Evolutionary conservation across 2,797 vertebrate species (phyloP).

Genomic region (Chelon labrosus): DNA sequence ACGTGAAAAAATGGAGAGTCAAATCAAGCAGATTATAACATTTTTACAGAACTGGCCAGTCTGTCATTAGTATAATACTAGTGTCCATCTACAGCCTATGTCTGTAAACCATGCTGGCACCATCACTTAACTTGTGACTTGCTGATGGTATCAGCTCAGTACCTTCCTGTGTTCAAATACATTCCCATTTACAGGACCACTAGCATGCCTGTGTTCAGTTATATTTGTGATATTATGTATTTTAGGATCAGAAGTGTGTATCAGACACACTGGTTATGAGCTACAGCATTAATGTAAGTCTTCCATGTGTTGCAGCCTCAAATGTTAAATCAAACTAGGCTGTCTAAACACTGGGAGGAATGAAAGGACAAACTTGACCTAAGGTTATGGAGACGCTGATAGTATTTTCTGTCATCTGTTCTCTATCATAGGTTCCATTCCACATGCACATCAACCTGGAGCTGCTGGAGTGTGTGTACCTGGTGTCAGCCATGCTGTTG

Average conservation of each 20-base stretch:
- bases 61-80: no score
- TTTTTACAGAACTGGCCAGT: no score
- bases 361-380: neutral
- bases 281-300: no score
- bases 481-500: conserved; percentile 94
- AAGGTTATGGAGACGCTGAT: neutral
- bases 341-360: neutral
- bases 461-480: conserved; percentile 93
- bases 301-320: neutral
- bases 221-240: neutral
- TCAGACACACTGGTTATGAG: neutral
- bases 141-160: no score
- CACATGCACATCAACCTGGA: conserved; percentile 97
- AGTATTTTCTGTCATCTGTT: neutral
- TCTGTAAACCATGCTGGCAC: no score
- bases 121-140: no score
- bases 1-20: no score
- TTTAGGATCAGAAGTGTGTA: neutral
- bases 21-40: no score
- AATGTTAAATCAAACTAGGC: no score
- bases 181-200: neutral
- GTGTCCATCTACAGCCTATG: no score
- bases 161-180: neutral
- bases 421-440: conserved; percentile 87
- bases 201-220: neutral